These are phyloP conservation scores for Fabriciana adippe DNA, from an alignment of 2,888 invertebrate species.

Conservation along the genomic window DNA sequence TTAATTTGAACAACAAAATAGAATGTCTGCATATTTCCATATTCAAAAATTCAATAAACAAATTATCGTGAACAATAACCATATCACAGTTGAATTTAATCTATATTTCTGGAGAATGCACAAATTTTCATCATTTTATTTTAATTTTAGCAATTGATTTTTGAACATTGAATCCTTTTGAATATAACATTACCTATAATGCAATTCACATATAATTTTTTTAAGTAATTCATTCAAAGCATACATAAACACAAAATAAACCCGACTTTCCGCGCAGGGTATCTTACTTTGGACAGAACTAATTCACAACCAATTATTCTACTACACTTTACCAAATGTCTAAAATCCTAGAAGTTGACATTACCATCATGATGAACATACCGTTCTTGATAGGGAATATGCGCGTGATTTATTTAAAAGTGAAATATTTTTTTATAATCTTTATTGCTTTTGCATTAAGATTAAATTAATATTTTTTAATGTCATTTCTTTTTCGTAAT, in stretches of 20 bases:
- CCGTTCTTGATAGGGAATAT: not conserved
- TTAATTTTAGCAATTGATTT: not conserved
- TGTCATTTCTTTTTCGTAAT: no score
- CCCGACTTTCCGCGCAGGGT: not conserved
- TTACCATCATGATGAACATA: not conserved
- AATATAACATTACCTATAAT: not conserved
- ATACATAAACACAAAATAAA: constrained; percentile 11
- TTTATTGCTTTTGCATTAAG: no score
- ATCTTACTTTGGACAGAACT: constrained; percentile 27
- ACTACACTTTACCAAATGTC: constrained; percentile 6
- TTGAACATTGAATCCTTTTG: constrained; percentile 11
- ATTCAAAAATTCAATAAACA: constrained; percentile 7
- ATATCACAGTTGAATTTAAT: constrained; percentile 63
- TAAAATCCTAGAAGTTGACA: constrained; percentile 19
- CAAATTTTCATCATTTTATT: constrained; percentile 2
- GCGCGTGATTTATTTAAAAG: no score
- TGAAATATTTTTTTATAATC: no score
- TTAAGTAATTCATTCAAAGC: not conserved
- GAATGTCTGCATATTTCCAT: not conserved
- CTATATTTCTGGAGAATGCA: constrained; percentile 33
- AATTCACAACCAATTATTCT: constrained; percentile 37
- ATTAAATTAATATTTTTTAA: no score
- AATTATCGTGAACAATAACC: constrained; percentile 46
- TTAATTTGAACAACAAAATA: constrained; percentile 3
- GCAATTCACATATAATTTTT: not conserved